Evolutionary conservation across 2,888 invertebrate genomes (phyloP), one percentile per base, ranked within the genome.

Genomic region (Drosophila atroscutellata): DNA sequence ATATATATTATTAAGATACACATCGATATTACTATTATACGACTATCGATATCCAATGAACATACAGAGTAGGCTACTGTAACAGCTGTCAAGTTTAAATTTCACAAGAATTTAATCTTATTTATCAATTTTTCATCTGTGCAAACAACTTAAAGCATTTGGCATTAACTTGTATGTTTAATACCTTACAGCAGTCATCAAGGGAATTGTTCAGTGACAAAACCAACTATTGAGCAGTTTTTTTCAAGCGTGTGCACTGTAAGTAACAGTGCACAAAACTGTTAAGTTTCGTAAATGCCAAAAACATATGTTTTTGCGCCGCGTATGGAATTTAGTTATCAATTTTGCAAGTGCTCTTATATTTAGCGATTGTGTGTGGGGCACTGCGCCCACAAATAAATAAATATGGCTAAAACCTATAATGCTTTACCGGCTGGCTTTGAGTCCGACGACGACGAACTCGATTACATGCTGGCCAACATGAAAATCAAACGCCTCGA

Each of bases 401-500:
- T 24, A 50, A 71, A 56, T 64, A 84, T 84, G 88, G 80, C 76
- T 30, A 67, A 63, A 49, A 59, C 36, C 24, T 56, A 34, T 55
- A 73, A 57, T 13, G 59, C 54, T 49, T 67, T 92, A 59, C 93
- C 92, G 69, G 92, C 91, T 64, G 93, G 93, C 65, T 90, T 83
- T 70, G 93, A 93, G 67, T 90, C 90, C 28, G 90, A 91, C n/a
- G 88, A 90, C 0, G 83, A 88, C 1, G 72, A 83, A 37, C 64
- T 92, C 28, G 88, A 87, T 5, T 63, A 62, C n/a, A 63, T 83
- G 39, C 50, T 76, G 64, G 72, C 88, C 58, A 84, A 90, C 59
- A 75, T 93, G 30, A 93, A 92, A 83, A 92, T 93, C 56, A 92
- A 92, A 47, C 89, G 93, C 39, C 84, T 93, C 62, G 92, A 92